phyloP scores from a whole-genome alignment of 2,797 vertebrate species.

The Crypturellus tataupa region DNA sequence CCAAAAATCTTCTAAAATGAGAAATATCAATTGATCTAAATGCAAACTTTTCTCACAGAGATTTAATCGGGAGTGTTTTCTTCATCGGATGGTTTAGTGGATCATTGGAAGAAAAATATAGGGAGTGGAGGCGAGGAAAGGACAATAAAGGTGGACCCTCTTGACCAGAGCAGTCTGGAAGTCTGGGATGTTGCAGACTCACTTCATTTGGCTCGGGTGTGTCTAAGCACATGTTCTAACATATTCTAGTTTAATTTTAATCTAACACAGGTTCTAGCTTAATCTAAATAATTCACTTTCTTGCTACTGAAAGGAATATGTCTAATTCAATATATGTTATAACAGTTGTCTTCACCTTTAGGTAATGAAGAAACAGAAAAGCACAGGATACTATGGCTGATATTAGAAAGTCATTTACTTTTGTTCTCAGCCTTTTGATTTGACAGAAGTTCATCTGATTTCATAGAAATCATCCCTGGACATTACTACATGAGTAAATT shows the following conservation, averaged over 20 bases:
- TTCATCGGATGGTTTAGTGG: not conserved
- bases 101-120: not conserved
- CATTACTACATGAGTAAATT: not conserved
- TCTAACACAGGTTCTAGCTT: not conserved
- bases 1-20: not conserved
- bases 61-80: not conserved
- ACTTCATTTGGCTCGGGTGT: not conserved
- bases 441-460: not conserved
- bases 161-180: not conserved
- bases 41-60: not conserved
- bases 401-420: not conserved
- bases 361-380: not conserved
- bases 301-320: not conserved
- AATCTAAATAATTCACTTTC: not conserved
- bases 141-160: not conserved
- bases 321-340: not conserved
- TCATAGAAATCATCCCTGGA: not conserved
- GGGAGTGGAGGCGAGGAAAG: not conserved
- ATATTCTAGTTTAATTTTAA: not conserved
- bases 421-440: not conserved
- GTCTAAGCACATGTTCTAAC: not conserved
- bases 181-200: not conserved
- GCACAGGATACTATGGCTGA: not conserved
- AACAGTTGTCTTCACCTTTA: not conserved
- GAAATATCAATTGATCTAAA: not conserved